Conservation (phyloP, 2,113 vertebrate genomes). For the Zosterops pallidus region DNA sequence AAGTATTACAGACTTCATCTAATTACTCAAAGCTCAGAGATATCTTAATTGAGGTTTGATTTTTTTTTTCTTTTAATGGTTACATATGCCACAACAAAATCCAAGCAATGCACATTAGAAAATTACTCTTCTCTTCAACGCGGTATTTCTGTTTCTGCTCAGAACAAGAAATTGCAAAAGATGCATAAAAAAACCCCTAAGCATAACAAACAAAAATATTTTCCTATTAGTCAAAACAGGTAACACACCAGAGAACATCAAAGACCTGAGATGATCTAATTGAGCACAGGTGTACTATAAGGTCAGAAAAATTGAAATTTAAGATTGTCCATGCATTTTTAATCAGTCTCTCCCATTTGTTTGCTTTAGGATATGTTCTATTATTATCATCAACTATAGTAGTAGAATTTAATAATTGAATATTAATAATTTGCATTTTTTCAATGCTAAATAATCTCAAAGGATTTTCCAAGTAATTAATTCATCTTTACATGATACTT, state of each 20-base stretch:
- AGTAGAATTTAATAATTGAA: neutral
- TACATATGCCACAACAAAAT: neutral
- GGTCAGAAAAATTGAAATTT: neutral
- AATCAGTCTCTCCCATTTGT: neutral
- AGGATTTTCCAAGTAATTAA: neutral
- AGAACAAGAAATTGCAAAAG: neutral
- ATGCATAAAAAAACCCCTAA: neutral
- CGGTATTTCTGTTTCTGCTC: neutral
- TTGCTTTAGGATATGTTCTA: neutral
- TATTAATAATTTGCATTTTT: neutral
- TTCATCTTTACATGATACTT: neutral
- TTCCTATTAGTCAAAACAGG: neutral
- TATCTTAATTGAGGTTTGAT: neutral
- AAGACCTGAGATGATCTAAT: neutral
- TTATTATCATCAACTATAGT: neutral
- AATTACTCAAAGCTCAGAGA: slow-evolving; percentile 10
- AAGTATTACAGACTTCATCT: neutral
- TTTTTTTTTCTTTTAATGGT: neutral
- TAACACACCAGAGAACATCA: neutral
- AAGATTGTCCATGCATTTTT: slow-evolving; percentile 3
- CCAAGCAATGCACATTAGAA: neutral
- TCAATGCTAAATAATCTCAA: neutral
- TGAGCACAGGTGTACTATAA: neutral
- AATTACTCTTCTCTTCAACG: neutral
- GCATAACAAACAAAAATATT: neutral